These are phyloP conservation scores for Crossaster papposus DNA, from an alignment of 53 echinoderm and acorn worm genomes.

Conservation along the genomic window DNA sequence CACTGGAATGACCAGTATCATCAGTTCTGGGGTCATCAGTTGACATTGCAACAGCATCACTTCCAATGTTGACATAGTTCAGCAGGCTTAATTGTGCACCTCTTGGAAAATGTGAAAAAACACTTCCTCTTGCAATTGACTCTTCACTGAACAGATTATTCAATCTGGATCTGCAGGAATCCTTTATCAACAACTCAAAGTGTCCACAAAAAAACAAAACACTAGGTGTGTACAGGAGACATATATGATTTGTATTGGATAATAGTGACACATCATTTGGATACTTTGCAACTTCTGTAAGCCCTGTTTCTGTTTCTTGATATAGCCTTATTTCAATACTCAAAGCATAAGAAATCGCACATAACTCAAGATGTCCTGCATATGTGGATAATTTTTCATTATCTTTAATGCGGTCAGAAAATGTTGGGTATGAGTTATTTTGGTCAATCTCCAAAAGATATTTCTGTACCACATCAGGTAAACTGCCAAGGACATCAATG, in stretches of 20 bases:
- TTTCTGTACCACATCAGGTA: neutral
- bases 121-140: neutral
- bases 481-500: neutral
- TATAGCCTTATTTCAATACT: neutral
- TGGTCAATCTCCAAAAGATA: neutral
- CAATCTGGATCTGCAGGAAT: neutral
- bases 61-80: neutral
- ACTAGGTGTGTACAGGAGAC: slow-evolving; percentile 2
- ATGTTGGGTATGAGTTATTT: neutral
- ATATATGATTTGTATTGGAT: neutral
- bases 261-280: neutral
- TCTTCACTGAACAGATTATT: neutral
- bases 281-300: slow-evolving; percentile 1
- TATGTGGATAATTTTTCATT: neutral
- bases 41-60: neutral
- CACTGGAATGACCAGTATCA: neutral
- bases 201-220: neutral
- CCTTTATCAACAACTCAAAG: neutral
- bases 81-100: neutral
- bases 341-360: neutral
- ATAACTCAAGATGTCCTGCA: slow-evolving; percentile 8
- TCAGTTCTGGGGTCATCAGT: no score
- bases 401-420: neutral
- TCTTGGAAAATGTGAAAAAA: neutral
- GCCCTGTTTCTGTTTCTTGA: neutral